Base-by-base conservation (phyloP, 2,888 invertebrate species). In the Drosophila cognata region DNA sequence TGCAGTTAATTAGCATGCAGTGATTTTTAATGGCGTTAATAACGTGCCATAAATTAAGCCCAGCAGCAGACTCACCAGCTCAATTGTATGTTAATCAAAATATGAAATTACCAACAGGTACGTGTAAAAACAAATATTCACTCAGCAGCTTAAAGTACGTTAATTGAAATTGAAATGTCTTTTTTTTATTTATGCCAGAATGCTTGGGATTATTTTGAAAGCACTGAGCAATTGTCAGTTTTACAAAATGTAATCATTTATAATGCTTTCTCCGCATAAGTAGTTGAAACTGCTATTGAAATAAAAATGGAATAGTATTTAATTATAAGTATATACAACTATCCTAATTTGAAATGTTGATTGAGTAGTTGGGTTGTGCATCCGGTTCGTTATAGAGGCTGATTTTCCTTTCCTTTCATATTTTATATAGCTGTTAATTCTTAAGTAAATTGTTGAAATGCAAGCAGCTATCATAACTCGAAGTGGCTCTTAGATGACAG, bases 21-120 rank as follows among this genome's bases (percentile, higher is more conserved):
- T 68, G 83, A 77, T 75, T 87, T 81, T 87, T 75, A 85, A 87
- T 85, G 76, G 83, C 82, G 80, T 83, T 85, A 85, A 87, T 87
- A 85, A 73, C 70, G 62, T 57, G 69, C 64, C 83, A 80, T 82
- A 80, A 80, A 81, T 80, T 84, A 75, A 71, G 72, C 75, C 73
- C 68, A 13, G 52, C 53, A 48, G 18, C 33, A 5, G 43, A 60
- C 63, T 8, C 58, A 56, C 48, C 38, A 33, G 56, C 70, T 72
- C 57, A 63, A 56, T 62, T 72, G 60, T 70, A 58, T 70, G 76
- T 68, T 62, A 81, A 85, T 82, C 74, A 67, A 72, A 59, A 68
- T 76, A 79, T 77, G 72, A 77, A 84, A 85, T 85, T 84, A 85
- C 76, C 81, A 73, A 74, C 81, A 79, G 73, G 79, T 67, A 55